These are phyloP conservation scores for Scaptomyza polygonia DNA, from an alignment of 2,888 invertebrate genomes.

Conservation along the genomic window DNA sequence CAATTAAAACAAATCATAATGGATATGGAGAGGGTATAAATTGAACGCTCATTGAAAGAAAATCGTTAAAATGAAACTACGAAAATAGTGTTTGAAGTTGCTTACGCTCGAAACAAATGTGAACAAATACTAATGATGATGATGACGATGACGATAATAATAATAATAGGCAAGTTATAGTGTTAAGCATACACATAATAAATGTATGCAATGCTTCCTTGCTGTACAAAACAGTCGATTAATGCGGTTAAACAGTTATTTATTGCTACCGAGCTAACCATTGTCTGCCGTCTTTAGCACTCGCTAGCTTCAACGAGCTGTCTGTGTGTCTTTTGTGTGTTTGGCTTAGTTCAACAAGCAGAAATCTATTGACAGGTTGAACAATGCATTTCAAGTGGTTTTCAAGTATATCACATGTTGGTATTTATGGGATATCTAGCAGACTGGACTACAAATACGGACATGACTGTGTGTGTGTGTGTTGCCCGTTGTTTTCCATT, in stretches of 20 bases:
- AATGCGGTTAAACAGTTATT: constrained; percentile 34
- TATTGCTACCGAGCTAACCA: constrained; percentile 2
- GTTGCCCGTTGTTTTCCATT: background rate
- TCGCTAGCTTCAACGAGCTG: background rate
- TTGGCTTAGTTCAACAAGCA: constrained; percentile 28
- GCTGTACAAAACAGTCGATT: constrained; percentile 30
- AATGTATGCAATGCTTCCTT: constrained; percentile 5
- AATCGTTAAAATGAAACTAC: background rate
- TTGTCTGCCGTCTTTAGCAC: background rate
- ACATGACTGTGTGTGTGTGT: background rate
- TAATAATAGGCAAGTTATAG: constrained; percentile 7
- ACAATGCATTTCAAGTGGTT: constrained; percentile 43
- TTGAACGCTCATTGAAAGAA: no score
- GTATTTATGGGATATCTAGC: constrained; percentile 3
- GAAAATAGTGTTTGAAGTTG: background rate
- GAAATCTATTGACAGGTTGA: constrained; percentile 43
- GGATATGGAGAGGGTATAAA: no score
- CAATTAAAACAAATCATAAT: no score
- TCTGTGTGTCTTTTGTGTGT: constrained; percentile 1
- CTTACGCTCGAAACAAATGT: background rate
- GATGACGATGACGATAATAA: background rate
- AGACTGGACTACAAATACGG: constrained; percentile 7
- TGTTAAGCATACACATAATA: constrained; percentile 1
- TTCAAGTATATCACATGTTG: constrained; percentile 20
- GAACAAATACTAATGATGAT: background rate